Base-by-base conservation (phyloP, 2,113 vertebrate species). In the Corythaeola cristata region DNA sequence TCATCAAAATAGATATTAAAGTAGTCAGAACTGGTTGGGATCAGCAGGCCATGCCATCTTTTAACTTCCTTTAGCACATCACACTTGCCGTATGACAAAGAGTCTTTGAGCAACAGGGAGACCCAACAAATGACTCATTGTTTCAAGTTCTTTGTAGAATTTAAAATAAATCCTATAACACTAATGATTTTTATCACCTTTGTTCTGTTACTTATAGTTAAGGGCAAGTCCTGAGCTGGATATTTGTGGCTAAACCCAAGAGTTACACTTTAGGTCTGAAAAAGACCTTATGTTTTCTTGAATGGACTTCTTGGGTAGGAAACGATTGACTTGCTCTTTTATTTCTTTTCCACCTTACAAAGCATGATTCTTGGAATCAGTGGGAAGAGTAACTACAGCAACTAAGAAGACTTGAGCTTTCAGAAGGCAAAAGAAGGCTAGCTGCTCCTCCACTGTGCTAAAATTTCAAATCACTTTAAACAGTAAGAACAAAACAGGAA, bases 391-490 rank as follows among this genome's bases (percentile, higher is more conserved):
- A 84, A 89, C 72, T 78, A 84, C 71, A 89, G 66, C 33, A 64
- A 67, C 69, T 78, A 83, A 59, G 9, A 87, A 44, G 39, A 73
- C 12, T 6, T 37, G 41, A 89, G 22, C 63, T 75, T 64, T 74
- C 47, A 59, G 41, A 90, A 96, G 84, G 44, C 55, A 86, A 88
- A n/a, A 84, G 62, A 71, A 28, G 45, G 12, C 27, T 94, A 74
- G 18, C 67, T 89, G 62, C 50, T 90, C 7, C 47, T 88, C 26
- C 20, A 22, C 41, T 52, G 27, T 71, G 62, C 59, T 76, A 73
- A 94, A 93, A 81, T 50, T 83, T 95, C 81, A 56, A 49, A 86
- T 83, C 28, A 52, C 69, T 93, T 90, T 41, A 49, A 80, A 96
- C 39, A 75, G 11, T 64, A 69, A 84, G 74, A 94, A 47, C 13